Evolutionary conservation across 1,140 invertebrate genomes (phyloP).

Genomic region (Atta cephalotes): DNA sequence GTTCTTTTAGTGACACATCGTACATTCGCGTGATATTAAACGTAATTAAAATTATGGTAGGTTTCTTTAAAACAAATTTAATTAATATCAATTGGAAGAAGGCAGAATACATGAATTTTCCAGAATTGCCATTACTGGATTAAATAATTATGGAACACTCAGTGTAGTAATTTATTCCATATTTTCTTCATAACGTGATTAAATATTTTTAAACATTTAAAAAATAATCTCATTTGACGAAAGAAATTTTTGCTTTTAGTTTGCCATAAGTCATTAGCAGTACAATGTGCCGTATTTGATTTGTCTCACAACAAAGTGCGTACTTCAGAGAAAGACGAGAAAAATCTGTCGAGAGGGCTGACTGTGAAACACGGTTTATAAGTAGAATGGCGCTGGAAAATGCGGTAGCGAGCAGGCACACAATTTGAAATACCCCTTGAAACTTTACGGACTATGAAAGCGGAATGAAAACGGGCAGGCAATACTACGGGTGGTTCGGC

Average conservation of each 20-base stretch:
- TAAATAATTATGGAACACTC: neutral
- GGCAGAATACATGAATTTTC: neutral
- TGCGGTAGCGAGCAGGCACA: slow-evolving; percentile 40
- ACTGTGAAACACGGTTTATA: slow-evolving; percentile 76
- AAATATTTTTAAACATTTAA: neutral
- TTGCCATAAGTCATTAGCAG: slow-evolving; percentile 51
- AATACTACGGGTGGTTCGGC: slow-evolving; percentile 20
- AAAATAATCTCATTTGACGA: neutral
- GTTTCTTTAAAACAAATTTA: slow-evolving; percentile 8
- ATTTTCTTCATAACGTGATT: neutral
- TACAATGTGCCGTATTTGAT: slow-evolving; percentile 67
- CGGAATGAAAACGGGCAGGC: slow-evolving; percentile 58
- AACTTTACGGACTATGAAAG: slow-evolving; percentile 79
- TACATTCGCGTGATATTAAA: slow-evolving; percentile 6
- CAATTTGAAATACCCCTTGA: slow-evolving; percentile 76
- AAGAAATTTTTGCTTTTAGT: slow-evolving; percentile 15
- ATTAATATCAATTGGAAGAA: slow-evolving; percentile 1
- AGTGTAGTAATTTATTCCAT: neutral
- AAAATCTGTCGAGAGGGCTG: slow-evolving; percentile 69
- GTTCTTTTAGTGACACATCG: slow-evolving; percentile 66
- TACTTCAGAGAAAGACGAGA: slow-evolving; percentile 43
- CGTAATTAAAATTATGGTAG: slow-evolving; percentile 25
- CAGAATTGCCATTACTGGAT: neutral
- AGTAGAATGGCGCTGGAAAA: slow-evolving; percentile 61
- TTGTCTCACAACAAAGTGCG: slow-evolving; percentile 21